Evolutionary conservation across 2,113 vertebrate genomes (phyloP).

Genomic region (Platanista minor): DNA sequence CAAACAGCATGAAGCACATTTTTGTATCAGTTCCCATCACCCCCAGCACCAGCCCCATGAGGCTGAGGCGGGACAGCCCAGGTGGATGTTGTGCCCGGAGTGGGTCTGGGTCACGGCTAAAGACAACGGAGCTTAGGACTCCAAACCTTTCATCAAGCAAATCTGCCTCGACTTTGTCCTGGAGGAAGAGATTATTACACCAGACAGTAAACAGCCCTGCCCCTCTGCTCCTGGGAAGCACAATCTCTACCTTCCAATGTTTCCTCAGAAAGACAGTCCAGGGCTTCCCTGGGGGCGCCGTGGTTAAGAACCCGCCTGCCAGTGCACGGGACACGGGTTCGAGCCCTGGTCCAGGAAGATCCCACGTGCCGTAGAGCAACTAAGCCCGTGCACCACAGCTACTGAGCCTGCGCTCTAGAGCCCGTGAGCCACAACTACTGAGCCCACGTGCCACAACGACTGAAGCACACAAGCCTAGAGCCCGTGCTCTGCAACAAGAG

Average conservation of each 20-base stretch:
- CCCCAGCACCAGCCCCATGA: rapidly evolving
- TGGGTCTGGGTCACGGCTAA: background rate
- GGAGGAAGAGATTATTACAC: background rate
- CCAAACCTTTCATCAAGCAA: background rate
- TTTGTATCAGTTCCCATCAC: rapidly evolving
- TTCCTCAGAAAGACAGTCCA: background rate
- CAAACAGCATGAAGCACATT: rapidly evolving
- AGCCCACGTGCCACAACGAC: no score
- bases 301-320: no score
- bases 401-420: no score
- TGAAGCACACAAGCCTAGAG: no score
- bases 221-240: background rate
- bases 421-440: no score
- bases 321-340: no score
- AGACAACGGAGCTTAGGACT: background rate
- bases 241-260: background rate
- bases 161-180: background rate
- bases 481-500: no score
- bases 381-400: no score
- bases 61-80: rapidly evolving
- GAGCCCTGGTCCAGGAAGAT: no score
- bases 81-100: no score
- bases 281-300: no score
- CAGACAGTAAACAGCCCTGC: background rate
- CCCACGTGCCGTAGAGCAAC: no score